Evolutionary conservation across 2,113 vertebrate genomes (phyloP), one percentile per base, ranked within the genome.

Genomic region (Crotalus tigris): DNA sequence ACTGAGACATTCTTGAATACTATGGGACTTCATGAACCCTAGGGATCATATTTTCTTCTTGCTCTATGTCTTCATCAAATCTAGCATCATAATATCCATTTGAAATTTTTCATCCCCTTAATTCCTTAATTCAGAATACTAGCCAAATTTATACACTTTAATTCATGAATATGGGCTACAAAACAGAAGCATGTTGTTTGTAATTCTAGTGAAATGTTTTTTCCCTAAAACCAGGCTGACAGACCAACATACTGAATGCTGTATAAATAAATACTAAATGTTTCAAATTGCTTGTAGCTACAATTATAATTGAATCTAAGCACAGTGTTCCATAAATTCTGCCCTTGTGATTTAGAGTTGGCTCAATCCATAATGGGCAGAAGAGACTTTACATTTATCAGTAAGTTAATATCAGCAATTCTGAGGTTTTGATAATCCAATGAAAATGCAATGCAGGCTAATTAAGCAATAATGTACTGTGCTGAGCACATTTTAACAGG

Each of bases 391-490:
- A 26, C 93, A 33, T 94, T 97, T 94, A 54, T 91, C 90, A 8
- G 88, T 57, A 89, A 85, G 13, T 64, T 91, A 94, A 94, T 89
- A 69, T 94, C 95, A 96, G 93, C 87, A 94, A 39, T 95, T 96
- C 87, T 91, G 64, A 94, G 92, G 3, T 94, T 95, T 92, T 94
- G 69, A 94, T 93, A 95, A 94, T 95, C 46, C 91, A 95, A 94
- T 44, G 81, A 94, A 91, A 93, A 92, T 15, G 49, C 0, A 0
- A 49, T 90, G 44, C 21, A 55, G 87, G 23, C 94, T 95, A 96
- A 97, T 95, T 96, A 96, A 96, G 90, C 58, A 93, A 75, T 90
- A 95, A 93, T 94, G 64, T 53, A 91, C 5, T 94, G 10, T 93
- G 91, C 90, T 92, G 94, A 91, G 29, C 21, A 93, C 26, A 93